These are phyloP conservation scores for Neotoma lepida DNA, from an alignment of 2,113 vertebrate species.

Conservation along the genomic window DNA sequence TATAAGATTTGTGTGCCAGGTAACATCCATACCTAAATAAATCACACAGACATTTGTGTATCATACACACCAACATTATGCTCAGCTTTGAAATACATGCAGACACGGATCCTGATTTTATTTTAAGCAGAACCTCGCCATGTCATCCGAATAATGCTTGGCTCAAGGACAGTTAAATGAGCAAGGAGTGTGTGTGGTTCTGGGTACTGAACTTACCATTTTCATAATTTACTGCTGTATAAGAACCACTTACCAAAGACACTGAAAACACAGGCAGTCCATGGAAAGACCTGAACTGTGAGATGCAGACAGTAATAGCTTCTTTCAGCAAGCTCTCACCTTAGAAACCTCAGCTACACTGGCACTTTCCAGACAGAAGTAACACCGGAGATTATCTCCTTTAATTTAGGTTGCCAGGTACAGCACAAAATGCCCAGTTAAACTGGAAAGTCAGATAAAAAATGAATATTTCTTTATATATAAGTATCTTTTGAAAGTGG, in stretches of 20 bases:
- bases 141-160: neutral
- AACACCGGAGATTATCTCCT: neutral
- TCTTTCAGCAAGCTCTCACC: neutral
- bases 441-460: slow-evolving; percentile 39
- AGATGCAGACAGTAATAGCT: slow-evolving; percentile 32
- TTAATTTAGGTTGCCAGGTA: neutral
- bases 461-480: neutral
- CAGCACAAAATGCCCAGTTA: neutral
- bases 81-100: neutral
- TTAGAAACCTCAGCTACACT: slow-evolving; percentile 15
- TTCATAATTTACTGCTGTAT: neutral
- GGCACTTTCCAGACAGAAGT: neutral
- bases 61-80: neutral
- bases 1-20: neutral
- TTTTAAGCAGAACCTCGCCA: neutral
- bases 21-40: neutral
- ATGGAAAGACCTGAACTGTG: neutral
- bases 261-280: neutral
- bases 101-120: neutral
- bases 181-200: neutral
- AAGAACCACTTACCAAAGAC: neutral
- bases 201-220: slow-evolving; percentile 30
- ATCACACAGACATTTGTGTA: neutral
- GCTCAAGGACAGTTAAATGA: slow-evolving; percentile 1
- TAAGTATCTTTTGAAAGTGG: neutral